Conservation (phyloP, 37 sponge, comb jelly and placozoan genomes). For the Hexactinellida sp. region DNA sequence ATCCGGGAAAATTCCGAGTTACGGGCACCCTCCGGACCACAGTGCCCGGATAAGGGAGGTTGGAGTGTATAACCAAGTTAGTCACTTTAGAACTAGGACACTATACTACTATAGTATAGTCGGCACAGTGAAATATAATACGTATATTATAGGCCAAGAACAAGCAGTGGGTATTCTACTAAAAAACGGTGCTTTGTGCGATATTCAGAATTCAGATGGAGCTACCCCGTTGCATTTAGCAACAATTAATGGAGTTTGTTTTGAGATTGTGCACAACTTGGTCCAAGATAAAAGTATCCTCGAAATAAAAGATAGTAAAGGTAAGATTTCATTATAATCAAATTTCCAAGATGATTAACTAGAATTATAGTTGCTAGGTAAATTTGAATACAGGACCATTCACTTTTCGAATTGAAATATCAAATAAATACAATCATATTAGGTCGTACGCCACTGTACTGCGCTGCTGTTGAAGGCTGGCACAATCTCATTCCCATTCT, state of each 20-base stretch:
- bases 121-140: background rate
- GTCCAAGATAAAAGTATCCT: background rate
- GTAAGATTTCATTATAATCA: background rate
- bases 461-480: constrained; percentile 5
- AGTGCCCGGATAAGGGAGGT: no score
- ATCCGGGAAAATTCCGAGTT: no score
- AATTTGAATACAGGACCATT: no score
- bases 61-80: no score
- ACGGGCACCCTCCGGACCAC: no score
- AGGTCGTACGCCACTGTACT: background rate
- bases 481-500: background rate
- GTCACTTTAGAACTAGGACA: background rate
- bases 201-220: constrained; percentile 6
- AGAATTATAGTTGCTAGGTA: no score
- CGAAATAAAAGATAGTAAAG: background rate
- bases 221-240: background rate
- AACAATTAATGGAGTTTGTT: background rate
- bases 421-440: no score
- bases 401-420: no score
- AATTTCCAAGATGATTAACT: no score
- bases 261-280: background rate
- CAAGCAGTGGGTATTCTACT: background rate
- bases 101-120: background rate
- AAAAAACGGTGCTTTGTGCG: background rate
- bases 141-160: background rate